phyloP scores from a whole-genome alignment of 2,888 invertebrate species.

The Vannuccia rotundouncinata region DNA sequence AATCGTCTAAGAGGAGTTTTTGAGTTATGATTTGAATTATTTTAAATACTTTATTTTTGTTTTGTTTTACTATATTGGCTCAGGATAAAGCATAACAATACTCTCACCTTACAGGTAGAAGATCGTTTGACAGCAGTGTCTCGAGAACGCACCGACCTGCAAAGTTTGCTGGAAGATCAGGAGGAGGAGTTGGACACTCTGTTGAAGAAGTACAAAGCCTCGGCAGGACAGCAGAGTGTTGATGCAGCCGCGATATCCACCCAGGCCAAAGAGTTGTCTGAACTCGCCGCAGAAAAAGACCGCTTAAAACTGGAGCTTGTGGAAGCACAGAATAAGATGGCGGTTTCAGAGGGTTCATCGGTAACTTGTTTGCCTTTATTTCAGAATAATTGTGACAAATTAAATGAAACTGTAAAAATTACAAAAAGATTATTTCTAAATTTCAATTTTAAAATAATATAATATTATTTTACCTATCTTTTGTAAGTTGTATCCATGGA shows the following conservation, averaged over 20 bases:
- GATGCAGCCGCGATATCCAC: neutral
- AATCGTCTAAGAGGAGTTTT: no score
- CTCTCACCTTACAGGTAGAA: conserved; percentile 63
- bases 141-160: conserved; percentile 73
- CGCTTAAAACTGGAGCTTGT: neutral
- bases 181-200: conserved; percentile 85
- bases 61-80: no score
- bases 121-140: conserved; percentile 67
- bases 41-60: no score
- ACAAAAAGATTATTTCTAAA: no score
- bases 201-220: conserved; percentile 82
- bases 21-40: no score
- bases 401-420: no score
- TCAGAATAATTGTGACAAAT: no score
- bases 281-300: conserved; percentile 3
- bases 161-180: conserved; percentile 80
- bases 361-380: no score
- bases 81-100: no score
- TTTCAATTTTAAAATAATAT: no score
- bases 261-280: neutral
- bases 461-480: no score
- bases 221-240: conserved; percentile 48
- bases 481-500: no score
- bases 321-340: neutral
- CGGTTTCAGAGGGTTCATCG: neutral